Conservation (phyloP, 30 jellyfish, hydroid and myxozoan genomes). For the Cassiopea andromeda region DNA sequence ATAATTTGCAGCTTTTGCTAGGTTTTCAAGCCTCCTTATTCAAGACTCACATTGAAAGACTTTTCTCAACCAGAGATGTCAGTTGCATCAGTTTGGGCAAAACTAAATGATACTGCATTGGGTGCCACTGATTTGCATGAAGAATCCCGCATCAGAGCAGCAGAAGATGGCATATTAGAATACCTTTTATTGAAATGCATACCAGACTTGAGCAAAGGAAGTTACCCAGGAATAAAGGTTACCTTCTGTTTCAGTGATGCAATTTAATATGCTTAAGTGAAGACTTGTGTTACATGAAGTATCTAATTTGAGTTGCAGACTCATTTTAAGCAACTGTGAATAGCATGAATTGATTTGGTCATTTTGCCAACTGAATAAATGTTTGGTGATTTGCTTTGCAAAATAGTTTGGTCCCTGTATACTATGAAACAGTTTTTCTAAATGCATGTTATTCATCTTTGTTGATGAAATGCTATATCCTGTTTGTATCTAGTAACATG, state of each 20-base stretch:
- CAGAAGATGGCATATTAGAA: conserved; percentile 45
- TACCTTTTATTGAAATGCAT: conserved; percentile 28
- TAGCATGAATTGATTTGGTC: too few relatives aligned
- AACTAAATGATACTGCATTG: conserved; percentile 25
- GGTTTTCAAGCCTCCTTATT: conserved; percentile 33
- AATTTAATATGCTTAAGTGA: background rate
- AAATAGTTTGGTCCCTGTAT: too few relatives aligned
- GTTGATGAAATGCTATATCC: background rate
- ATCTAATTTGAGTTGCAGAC: too few relatives aligned
- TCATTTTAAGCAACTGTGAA: too few relatives aligned
- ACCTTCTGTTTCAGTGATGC: background rate
- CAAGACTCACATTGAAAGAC: background rate
- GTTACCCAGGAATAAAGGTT: conserved; percentile 22
- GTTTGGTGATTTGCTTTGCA: too few relatives aligned
- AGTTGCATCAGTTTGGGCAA: conserved; percentile 42
- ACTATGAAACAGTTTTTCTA: too few relatives aligned
- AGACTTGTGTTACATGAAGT: background rate
- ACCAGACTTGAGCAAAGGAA: conserved; percentile 44
- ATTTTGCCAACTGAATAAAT: too few relatives aligned
- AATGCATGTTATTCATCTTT: too few relatives aligned
- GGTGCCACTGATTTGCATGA: conserved; percentile 58
- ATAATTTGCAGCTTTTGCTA: background rate
- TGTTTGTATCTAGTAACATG: background rate
- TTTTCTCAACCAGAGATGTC: conserved; percentile 47
- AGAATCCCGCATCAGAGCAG: conserved; percentile 39